phyloP scores from a whole-genome alignment of 2,113 vertebrate genomes.

The Epinephelus moara region DNA sequence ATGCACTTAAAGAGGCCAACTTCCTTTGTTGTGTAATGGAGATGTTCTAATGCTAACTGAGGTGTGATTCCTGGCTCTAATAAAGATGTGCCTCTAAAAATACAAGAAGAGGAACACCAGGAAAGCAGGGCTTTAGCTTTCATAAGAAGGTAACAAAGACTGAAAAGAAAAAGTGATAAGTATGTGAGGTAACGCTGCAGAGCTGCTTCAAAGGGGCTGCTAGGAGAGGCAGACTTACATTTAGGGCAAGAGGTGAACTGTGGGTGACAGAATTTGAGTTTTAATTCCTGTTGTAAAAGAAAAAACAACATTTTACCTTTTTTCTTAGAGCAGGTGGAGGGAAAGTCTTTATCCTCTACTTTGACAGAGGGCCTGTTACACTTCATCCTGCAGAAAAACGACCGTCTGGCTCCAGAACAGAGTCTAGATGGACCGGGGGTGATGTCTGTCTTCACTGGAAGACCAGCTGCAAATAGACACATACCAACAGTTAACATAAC shows the following conservation, averaged over 20 bases:
- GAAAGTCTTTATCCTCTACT: conserved; percentile 97
- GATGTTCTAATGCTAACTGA: conserved; percentile 20
- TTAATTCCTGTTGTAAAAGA: no score
- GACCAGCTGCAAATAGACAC: conserved; percentile 88
- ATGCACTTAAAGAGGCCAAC: conserved; percentile 29
- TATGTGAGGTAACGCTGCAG: not conserved
- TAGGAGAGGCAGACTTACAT: not conserved
- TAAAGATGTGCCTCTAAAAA: conserved; percentile 46
- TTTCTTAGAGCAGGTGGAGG: conserved; percentile 98
- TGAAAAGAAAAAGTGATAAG: not conserved
- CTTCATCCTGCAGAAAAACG: conserved; percentile 99
- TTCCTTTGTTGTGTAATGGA: conserved; percentile 52
- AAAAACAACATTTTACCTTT: conserved; percentile 87
- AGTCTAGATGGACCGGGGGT: conserved; percentile 94
- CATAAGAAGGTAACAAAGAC: not conserved
- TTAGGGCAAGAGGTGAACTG: not conserved
- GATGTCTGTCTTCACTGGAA: conserved; percentile 98
- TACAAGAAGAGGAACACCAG: not conserved
- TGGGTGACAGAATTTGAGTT: not conserved
- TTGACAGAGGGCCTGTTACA: conserved; percentile 98
- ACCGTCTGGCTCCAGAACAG: conserved; percentile 95
- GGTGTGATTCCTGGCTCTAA: conserved; percentile 59
- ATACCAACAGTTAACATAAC: not conserved
- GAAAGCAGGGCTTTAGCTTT: conserved; percentile 18
- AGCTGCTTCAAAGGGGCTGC: not conserved